Evolutionary conservation across 1,140 invertebrate genomes (phyloP).

Genomic region (Lucilia sericata): DNA sequence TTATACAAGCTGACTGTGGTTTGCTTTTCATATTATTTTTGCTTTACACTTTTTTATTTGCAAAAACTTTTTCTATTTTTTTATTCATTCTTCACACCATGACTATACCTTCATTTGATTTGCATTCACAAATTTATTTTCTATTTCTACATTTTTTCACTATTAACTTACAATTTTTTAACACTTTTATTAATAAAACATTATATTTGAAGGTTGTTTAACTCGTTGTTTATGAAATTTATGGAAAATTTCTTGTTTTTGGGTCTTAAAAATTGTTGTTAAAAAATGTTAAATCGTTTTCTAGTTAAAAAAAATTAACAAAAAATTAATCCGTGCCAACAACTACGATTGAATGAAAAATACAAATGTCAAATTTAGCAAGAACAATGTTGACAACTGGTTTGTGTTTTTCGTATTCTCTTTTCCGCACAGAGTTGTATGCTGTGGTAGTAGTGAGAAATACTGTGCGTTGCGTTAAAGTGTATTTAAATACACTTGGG

Average conservation of each 20-base stretch:
- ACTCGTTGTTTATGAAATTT: slow-evolving; percentile 27
- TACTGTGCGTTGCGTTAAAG: no score
- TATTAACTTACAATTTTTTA: slow-evolving; percentile 26
- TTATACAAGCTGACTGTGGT: slow-evolving; percentile 21
- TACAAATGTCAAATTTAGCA: slow-evolving; percentile 22
- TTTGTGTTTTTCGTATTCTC: background rate
- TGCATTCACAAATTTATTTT: slow-evolving; percentile 18
- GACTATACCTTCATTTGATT: background rate
- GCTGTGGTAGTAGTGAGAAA: no score
- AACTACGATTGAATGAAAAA: slow-evolving; percentile 36
- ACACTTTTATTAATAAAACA: slow-evolving; percentile 31
- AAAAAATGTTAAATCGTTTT: slow-evolving; percentile 26
- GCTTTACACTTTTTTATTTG: slow-evolving; percentile 5
- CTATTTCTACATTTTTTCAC: background rate
- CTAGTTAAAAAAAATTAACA: background rate
- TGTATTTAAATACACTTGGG: no score
- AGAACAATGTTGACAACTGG: background rate
- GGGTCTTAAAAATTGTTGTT: background rate
- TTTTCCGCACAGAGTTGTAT: background rate
- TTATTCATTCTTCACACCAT: background rate
- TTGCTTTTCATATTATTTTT: background rate
- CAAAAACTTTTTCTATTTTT: background rate
- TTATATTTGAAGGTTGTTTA: slow-evolving; percentile 8
- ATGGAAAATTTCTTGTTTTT: background rate
- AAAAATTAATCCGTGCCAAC: slow-evolving; percentile 30